A percentile compares a stretch with the other conserved stretches of the same genome.
Conservation (phyloP, 2,888 invertebrate species). For the Pollenia angustigena region DNA sequence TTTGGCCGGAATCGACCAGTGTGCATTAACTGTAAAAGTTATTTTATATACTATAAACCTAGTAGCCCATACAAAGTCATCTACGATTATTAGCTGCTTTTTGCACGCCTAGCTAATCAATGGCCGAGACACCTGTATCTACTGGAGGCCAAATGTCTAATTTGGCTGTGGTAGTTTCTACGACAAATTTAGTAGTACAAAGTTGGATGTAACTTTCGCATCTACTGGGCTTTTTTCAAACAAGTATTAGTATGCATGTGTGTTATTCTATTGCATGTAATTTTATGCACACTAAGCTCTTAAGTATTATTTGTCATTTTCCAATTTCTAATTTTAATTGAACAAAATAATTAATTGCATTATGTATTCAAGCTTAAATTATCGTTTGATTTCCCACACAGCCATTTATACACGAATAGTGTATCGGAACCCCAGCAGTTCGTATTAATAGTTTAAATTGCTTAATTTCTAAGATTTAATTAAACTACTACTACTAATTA, state of each 20-base stretch:
- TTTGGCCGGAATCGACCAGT: too few species aligned
- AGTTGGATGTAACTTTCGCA: background rate
- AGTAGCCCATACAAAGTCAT: too few species aligned
- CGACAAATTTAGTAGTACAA: background rate
- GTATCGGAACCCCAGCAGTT: background rate
- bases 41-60: too few species aligned
- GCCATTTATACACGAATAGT: background rate
- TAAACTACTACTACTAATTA: too few species aligned
- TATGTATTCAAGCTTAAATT: constrained; percentile 70
- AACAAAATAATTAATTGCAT: constrained; percentile 73
- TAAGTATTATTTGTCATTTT: constrained; percentile 72
- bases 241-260: background rate
- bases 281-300: constrained; percentile 67
- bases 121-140: too few species aligned
- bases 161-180: too few species aligned
- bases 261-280: constrained; percentile 41
- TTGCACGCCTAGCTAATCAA: too few species aligned
- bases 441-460: background rate
- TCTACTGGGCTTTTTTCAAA: background rate
- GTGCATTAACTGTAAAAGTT: too few species aligned
- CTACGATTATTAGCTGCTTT: too few species aligned
- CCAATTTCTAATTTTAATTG: constrained; percentile 71
- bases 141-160: too few species aligned
- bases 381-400: constrained; percentile 49
- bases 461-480: too few species aligned